A percentile compares a stretch with the other conserved stretches of the same genome.
phyloP scores from a whole-genome alignment of 2,888 invertebrate species.

The Corythucha ciliata region DNA sequence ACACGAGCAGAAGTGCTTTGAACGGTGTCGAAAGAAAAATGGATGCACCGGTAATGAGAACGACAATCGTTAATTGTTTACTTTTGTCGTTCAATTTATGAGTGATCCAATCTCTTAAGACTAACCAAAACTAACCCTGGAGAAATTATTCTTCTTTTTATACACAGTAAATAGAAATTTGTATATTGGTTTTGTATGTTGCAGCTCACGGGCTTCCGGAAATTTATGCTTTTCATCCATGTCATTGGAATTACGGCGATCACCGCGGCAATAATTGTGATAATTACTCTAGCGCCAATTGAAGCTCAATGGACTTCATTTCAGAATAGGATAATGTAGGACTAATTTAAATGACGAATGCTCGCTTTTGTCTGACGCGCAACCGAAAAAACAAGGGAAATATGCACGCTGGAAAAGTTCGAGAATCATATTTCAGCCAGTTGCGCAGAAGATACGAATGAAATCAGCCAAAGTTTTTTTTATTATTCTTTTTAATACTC shows the following conservation, averaged over 20 bases:
- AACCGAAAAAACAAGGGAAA: no score
- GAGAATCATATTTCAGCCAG: no score
- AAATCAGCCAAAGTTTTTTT: no score
- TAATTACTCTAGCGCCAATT: slow-evolving; percentile 67
- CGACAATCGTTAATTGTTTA: no score
- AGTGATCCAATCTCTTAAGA: no score
- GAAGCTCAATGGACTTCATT: slow-evolving; percentile 48
- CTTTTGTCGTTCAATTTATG: no score
- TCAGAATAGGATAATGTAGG: slow-evolving; percentile 28
- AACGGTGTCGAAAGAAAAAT: slow-evolving; percentile 60
- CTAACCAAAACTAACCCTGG: not conserved
- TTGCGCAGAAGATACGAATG: no score
- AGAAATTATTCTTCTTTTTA: slow-evolving; percentile 10
- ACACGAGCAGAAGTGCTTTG: slow-evolving; percentile 51
- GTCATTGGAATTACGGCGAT: slow-evolving; percentile 59
- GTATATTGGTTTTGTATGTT: slow-evolving; percentile 39
- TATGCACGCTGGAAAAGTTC: no score
- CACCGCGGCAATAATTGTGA: slow-evolving; percentile 60
- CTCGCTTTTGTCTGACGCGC: no score
- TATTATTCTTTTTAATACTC: no score
- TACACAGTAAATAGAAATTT: slow-evolving; percentile 9
- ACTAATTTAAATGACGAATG: slow-evolving; percentile 23
- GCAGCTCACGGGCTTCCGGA: slow-evolving; percentile 69
- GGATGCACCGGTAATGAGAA: slow-evolving; percentile 74
- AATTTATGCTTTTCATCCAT: slow-evolving; percentile 68